These are phyloP conservation scores for Oncorhynchus masou DNA, from an alignment of 2,113 vertebrate species.

Conservation along the genomic window DNA sequence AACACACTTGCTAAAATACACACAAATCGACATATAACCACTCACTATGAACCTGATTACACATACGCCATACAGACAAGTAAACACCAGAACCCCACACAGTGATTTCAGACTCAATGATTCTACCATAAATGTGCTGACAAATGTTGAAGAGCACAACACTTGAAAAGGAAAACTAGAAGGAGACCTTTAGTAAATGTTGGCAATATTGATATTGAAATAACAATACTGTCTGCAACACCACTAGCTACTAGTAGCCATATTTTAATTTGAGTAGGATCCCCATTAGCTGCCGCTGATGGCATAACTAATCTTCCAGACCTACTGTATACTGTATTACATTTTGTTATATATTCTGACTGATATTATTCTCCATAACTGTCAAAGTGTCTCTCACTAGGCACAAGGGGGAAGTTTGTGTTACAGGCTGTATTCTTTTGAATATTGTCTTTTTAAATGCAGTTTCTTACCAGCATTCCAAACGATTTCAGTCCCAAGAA, in stretches of 20 bases:
- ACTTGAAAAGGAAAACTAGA: not conserved
- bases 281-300: too few species aligned
- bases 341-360: not conserved
- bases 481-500: constrained; percentile 74
- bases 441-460: not conserved
- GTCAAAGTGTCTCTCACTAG: not conserved
- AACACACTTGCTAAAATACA: constrained; percentile 72
- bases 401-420: constrained; percentile 13
- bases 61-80: constrained; percentile 23
- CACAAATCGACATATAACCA: constrained; percentile 67
- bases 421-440: constrained; percentile 16
- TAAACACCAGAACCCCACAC: not conserved
- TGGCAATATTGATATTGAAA: not conserved
- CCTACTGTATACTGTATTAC: not conserved
- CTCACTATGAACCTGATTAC: constrained; percentile 60
- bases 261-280: too few species aligned
- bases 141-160: not conserved
- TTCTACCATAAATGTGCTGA: not conserved
- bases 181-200: not conserved
- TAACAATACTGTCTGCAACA: not conserved
- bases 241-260: too few species aligned
- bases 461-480: constrained; percentile 45
- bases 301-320: not conserved
- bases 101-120: constrained; percentile 5
- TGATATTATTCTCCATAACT: not conserved